These are phyloP conservation scores for Tadarida brasiliensis DNA, from an alignment of 2,797 vertebrate genomes.

Conservation along the genomic window DNA sequence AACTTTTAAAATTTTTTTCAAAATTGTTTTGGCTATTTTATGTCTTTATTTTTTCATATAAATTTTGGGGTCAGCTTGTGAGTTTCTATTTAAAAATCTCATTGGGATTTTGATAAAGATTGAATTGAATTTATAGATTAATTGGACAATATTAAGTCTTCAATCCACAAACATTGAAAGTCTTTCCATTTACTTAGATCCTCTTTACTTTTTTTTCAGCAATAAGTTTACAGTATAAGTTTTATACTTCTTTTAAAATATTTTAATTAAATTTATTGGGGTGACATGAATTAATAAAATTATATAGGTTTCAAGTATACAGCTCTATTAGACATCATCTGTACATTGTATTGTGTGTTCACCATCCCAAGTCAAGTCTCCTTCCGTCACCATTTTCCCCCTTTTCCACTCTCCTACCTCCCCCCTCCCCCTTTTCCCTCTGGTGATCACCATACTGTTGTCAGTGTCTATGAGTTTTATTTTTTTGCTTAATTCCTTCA, in stretches of 20 bases:
- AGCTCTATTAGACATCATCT: background rate
- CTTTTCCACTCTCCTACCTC: background rate
- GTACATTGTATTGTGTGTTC: background rate
- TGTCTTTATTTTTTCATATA: no score
- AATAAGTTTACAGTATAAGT: background rate
- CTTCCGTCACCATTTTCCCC: background rate
- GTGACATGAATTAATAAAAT: background rate
- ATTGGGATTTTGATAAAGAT: no score
- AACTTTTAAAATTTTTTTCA: background rate
- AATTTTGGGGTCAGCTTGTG: no score
- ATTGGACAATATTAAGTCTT: no score
- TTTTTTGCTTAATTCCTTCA: no score
- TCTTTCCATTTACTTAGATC: background rate
- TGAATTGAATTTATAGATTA: no score
- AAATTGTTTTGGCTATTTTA: background rate
- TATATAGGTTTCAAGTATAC: background rate
- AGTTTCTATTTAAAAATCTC: no score
- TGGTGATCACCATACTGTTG: background rate
- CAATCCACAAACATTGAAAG: no score
- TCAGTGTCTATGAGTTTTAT: no score
- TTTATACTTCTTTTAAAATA: background rate
- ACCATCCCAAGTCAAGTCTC: background rate
- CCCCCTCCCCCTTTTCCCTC: no score
- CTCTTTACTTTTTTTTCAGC: background rate
- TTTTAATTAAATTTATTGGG: background rate